Evolutionary conservation across 2,113 vertebrate species (phyloP), one percentile per base, ranked within the genome.

Genomic region (Hemiprocne comata): DNA sequence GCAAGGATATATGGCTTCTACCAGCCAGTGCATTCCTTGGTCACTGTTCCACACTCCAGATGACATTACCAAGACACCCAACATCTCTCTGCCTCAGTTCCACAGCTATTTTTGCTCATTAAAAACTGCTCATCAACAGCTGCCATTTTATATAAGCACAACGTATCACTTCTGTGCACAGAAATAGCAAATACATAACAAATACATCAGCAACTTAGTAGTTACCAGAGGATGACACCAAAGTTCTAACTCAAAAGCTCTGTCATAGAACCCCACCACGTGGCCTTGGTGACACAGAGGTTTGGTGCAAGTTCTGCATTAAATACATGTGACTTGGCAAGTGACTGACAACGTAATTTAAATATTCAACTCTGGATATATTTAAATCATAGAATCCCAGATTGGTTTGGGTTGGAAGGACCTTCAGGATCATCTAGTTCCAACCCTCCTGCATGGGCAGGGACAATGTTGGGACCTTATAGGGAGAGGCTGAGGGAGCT

Each of bases 241-340:
- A 73, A 71, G n/a, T 14, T 40, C 34, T 36, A 71, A 9, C 42
- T 64, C 62, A n/a, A 71, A 62, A 50, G 74, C 23, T 38, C 54
- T 58, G 21, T 0, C 38, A 65, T 5, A 38, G 54, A 61, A 67
- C 13, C 73, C 11, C 55, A 40, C 10, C 3, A 3, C 36, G 7
- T 1, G 5, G 44, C 1, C 2, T 1, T 33, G 10, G 21, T 13
- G 9, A 54, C 8, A 4, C 2, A 5, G 15, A 36, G 46, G 21
- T 51, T 46, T 67, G 42, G 15, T 2, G 28, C 17, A n/a, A 40
- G 28, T 44, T 57, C 48, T 38, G 24, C 34, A 36, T 53, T 36
- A 58, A 80, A 34, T 7, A 7, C 1, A 17, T 7, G 18, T 0
- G 1, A 31, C 15, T 64, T 23, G 20, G 38, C 9, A 84, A 61